Base-by-base conservation (phyloP, 2,113 vertebrate genomes). In the Xiphophorus couchianus region DNA sequence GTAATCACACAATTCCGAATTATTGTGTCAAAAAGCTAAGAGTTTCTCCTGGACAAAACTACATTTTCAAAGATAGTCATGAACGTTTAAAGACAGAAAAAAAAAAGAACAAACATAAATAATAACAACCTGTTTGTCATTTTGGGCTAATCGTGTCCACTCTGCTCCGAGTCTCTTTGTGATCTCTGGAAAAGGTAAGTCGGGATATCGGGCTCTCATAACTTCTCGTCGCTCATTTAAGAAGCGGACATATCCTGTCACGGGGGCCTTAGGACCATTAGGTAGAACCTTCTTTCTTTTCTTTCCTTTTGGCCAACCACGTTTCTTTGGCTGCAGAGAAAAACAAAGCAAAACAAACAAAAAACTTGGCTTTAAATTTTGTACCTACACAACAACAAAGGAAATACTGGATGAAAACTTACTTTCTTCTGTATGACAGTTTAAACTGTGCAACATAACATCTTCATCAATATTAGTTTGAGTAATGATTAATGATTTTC, bases 281-380 rank as follows among this genome's bases (percentile, higher is more conserved):
- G 97, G 98, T 9, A 99, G 93, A 31, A 99, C 96, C 94, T 98
- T 99, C 95, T 99, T 99, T 75, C 98, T 95, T 90, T 99, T 99
- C 94, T 99, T 99, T 58, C 98, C 97, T 81, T 99, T 99, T 0
- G 97, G 97, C 98, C 98, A 99, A 51, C 98, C 98, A 42, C 98
- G 94, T 87, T 99, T 99, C 93, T 98, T 99, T 0, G 98, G 97
- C 96, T 98, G 90, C 11, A 84, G 67, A 74, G 69, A 42, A 58
- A 25, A 31, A 13, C 63, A 4, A 71, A 61, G 39, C 27, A 54
- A 27, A 37, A 42, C 61, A 27, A 37, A 13, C 65, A 61, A 69
- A 42, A 54, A 19, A 37, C 8, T n/a, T 25, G 5, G 25, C 25
- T 58, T 58, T n/a, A 58, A n/a, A 58, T 25, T 58, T 10, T n/a